These are phyloP conservation scores for Antechinus stuartii DNA, from an alignment of 2,113 vertebrate genomes.

Conservation along the genomic window DNA sequence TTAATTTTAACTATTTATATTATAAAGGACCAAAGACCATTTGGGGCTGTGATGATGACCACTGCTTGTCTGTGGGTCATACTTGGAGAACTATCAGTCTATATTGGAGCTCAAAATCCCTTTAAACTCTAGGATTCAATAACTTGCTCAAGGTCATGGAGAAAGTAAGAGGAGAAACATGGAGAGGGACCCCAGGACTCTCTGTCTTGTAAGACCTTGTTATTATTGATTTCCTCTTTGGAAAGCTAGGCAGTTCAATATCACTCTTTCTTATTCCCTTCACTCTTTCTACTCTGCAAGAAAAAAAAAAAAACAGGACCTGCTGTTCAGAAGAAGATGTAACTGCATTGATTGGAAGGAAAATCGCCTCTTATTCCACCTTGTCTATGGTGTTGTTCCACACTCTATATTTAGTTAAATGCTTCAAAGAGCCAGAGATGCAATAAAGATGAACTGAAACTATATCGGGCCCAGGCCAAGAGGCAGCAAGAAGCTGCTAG, in stretches of 20 bases:
- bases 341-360: slow-evolving; percentile 56
- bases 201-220: background rate
- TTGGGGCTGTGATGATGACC: background rate
- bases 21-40: slow-evolving; percentile 4
- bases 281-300: slow-evolving; percentile 22
- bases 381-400: background rate
- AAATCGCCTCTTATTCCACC: slow-evolving; percentile 22
- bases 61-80: background rate
- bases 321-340: slow-evolving; percentile 22
- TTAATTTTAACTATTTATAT: slow-evolving; percentile 14
- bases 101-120: background rate
- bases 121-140: background rate
- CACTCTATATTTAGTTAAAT: slow-evolving; percentile 71
- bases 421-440: slow-evolving; percentile 51
- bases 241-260: slow-evolving; percentile 23
- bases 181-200: background rate
- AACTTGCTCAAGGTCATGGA: background rate
- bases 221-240: background rate
- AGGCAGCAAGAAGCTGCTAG: slow-evolving; percentile 28
- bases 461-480: slow-evolving; percentile 24
- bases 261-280: background rate
- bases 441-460: slow-evolving; percentile 55
- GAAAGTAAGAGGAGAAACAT: background rate
- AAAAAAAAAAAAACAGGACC: slow-evolving; percentile 53
- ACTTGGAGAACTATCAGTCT: background rate